Percentiles rank a stretch among this genome's conserved stretches.
These are phyloP conservation scores for Machaerirhynchus nigripectus DNA, from an alignment of 2,113 vertebrate genomes.

Conservation along the genomic window DNA sequence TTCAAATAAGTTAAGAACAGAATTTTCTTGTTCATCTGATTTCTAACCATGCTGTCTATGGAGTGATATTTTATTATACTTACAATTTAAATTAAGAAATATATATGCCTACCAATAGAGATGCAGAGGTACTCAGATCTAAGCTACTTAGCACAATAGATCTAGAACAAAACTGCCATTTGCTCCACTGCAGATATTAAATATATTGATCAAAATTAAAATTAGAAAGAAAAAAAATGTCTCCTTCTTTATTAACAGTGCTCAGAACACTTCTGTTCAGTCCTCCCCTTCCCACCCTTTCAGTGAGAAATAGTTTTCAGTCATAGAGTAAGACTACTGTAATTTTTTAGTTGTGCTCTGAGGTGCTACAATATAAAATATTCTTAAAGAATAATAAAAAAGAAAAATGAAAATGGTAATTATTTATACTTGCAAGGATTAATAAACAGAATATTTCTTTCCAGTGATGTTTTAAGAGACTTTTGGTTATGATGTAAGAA, in stretches of 20 bases:
- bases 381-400: background rate
- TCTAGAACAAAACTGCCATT: background rate
- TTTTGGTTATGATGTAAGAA: background rate
- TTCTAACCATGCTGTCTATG: background rate
- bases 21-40: background rate
- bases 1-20: background rate
- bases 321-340: background rate
- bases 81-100: background rate
- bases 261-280: background rate
- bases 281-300: background rate
- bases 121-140: background rate
- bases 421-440: background rate
- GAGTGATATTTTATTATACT: background rate
- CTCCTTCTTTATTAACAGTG: background rate
- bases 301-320: background rate
- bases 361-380: background rate
- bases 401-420: background rate
- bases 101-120: background rate
- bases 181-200: background rate
- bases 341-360: background rate
- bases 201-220: background rate
- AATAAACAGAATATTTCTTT: background rate
- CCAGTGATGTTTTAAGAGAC: background rate
- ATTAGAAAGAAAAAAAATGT: background rate
- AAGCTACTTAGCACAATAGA: background rate